Base-by-base conservation (phyloP, 2,113 vertebrate species). In the Tyrannus savana region DNA sequence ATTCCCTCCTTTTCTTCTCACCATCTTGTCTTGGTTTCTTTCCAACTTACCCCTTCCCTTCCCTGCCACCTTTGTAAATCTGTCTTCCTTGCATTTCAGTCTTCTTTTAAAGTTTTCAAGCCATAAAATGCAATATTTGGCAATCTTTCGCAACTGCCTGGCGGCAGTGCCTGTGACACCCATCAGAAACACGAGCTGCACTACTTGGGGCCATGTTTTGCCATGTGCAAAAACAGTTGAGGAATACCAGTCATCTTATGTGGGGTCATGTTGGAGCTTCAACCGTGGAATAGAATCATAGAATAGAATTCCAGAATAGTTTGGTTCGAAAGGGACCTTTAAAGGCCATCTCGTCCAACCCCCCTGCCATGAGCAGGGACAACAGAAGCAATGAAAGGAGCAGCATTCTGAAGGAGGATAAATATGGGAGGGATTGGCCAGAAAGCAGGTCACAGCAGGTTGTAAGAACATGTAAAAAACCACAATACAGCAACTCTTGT, bases 1-100 rank as follows among this genome's bases (percentile, higher is more conserved):
- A 66, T 77, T 87, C 75, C 46, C 58, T 90, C 49, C 46, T 94
- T 95, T 92, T n/a, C 46, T 92, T 91, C n/a, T 90, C 64, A 75
- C 52, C 3, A 1, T 81, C 64, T 81, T 71, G 12, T 77, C 68
- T 71, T 93, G 73, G 39, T 89, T 95, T 75, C 56, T 77, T 95
- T 90, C 93, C 86, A 90, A 11, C 22, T 63, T 68, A 63, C 17
- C 24, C 72, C 27, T 67, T 46, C 42, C 58, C 55, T 75, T 93
- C 56, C 33, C 37, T 89, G 44, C 9, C 86, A 89, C 76, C 76
- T 95, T 84, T 84, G 60, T 63, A 67, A 78, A 89, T 66, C 63
- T 63, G 30, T 87, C 76, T 71, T 71, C 68, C 59, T 77, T 52
- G 42, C 35, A 56, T 77, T 92, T 73, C 53, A 84, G 15, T 74